Evolutionary conservation across 1,140 invertebrate species (phyloP), one percentile per base, ranked within the genome.

Genomic region (Aphelinus certus): DNA sequence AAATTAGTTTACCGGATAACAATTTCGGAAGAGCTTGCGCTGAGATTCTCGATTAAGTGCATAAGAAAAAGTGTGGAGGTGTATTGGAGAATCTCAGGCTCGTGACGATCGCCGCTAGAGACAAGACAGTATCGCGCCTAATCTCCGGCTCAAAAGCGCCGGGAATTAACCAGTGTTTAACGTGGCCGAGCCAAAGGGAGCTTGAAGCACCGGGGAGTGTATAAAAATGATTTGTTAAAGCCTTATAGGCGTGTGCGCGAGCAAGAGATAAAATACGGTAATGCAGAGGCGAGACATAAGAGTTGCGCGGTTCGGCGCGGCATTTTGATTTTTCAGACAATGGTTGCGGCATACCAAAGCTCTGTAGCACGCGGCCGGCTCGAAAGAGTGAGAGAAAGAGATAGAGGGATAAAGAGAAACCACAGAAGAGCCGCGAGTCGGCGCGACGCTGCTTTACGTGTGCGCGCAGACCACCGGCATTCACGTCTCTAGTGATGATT

Each of bases 311-410:
- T 67, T 67, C 65, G 4, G 53, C 45, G 47, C 62, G 71, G 64
- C 71, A 73, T 73, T 73, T 66, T 66, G 71, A 73, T 73, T 73
- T 73, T 73, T 73, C 71, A 73, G 64, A 67, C 71, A 67, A 73
- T 67, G 71, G 63, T 73, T 67, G 71, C 63, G 71, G 71, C 71
- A 67, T 67, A 67, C 71, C 71, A 67, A 67, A 73, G 71, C 57
- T 46, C 47, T 48, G 46, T 26, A 55, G 53, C 53, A 3, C 65
- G 26, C 26, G 26, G 26, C 26, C 26, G 26, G 26, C 26, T 46
- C 47, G 57, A 53, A 49, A 60, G 45, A 65, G 58, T 57, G 43
- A 10, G 49, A 46, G 67, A 70, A 46, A 56, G 61, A 71, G 53
- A 64, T 48, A 58, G 71, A 72, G 62, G 53, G 51, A 72, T 72